Base-by-base conservation (phyloP, 2,888 invertebrate genomes). In the Chesias legatella region DNA sequence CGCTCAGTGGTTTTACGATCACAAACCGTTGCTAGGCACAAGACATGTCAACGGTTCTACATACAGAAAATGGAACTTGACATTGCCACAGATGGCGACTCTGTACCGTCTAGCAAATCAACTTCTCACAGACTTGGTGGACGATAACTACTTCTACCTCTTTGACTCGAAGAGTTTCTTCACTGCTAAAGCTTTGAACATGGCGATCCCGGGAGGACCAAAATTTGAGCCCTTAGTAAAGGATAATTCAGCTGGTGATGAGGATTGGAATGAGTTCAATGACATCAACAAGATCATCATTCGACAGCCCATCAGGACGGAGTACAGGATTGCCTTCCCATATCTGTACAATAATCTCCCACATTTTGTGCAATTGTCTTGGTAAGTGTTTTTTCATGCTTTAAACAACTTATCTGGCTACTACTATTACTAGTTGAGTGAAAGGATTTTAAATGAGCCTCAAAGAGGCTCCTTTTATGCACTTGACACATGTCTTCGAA, bases 261-360 rank as follows among this genome's bases (percentile, higher is more conserved):
- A 99, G 86, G 99, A 99, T 78, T 99, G 99, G 99, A 99, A 99
- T 85, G 99, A 99, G 85, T 99, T 99, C 71, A 99, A 99, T 88
- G 99, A 99, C 71, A 99, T 99, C 59, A 99, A 99, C 80, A 99
- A 99, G 88, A 99, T 99, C 63, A 99, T 99, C 52, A 99, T 99
- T 60, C 91, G 99, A 6, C 99, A 99, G 71, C 99, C 99, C 1
- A 96, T 99, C 56, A 91, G 99, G 51, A 99, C 99, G 0, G 99
- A 99, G 80, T 99, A 99, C 78, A 92, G 99, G 58, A 99, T 99
- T 70, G 99, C 99, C 0, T 99, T 99, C 82, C 99, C 99, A 0
- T 99, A 98, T 80, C 89, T 99, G 59, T 99, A 99, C 89, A 99
- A 99, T 81, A 99, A 98, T 75, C 92, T 98, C 91, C 98, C 99